Base-by-base conservation (phyloP, 2,888 invertebrate species). In the Dascillus cervinus region DNA sequence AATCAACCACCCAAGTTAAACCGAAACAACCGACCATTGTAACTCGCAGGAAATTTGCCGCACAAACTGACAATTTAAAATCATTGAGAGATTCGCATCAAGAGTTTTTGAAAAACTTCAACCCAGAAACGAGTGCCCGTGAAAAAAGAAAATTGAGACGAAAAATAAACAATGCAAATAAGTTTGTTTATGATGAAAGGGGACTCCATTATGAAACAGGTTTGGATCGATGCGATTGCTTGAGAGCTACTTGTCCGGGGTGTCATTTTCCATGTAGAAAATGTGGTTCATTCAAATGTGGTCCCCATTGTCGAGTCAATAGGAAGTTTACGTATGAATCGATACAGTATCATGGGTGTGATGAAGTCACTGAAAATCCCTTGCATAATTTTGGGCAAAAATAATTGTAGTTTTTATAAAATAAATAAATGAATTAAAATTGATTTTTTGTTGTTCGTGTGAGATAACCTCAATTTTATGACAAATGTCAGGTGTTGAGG, bases 191-290 rank as follows among this genome's bases (percentile, higher is more conserved):
- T 64, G 79, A 90, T 68, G 81, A 80, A 50, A 70, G 67, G 30
- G 87, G 87, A 1, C 64, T 72, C 17, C 70, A 81, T 43, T 66
- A 77, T 11, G 63, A 65, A 9, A 74, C 74, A 13, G 78, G 79
- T 2, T 63, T 72, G 44, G 83, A 92, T 63, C 52, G 87, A 6
- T 94, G 94, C 46, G 94, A 94, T 58, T 94, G 92, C 55, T 67
- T 91, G 42, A 77, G 80, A 46, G 69, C 71, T 20, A 67, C 69
- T 6, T 94, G 94, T 50, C 69, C 75, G 1, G 94, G 94, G 0
- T 94, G 94, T 58, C 89, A 89, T 65, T 85, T 81, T 53, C 78
- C 81, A 2, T 89, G 88, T 51, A 58, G 70, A 3, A 80, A 75
- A 55, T 90, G 90, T 53, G 65, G 61, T 11, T 85, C 85, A 0